phyloP scores from a whole-genome alignment of 2,888 invertebrate genomes.

The Coenonympha arcania region DNA sequence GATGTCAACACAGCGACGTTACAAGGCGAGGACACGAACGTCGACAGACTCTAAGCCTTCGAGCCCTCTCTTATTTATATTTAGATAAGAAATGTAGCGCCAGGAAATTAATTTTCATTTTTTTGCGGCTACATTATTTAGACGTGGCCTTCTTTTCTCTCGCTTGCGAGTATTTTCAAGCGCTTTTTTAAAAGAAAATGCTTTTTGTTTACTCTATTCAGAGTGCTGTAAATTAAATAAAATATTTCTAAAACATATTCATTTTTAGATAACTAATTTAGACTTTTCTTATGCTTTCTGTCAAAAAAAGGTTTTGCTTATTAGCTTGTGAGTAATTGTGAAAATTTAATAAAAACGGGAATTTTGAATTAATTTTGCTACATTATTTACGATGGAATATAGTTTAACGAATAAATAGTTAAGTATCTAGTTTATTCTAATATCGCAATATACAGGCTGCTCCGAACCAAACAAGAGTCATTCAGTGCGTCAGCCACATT shows the following conservation, averaged over 20 bases:
- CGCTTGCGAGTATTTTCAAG: slow-evolving; percentile 16
- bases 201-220: not conserved
- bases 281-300: too few species aligned
- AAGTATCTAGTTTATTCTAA: not conserved
- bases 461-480: slow-evolving; percentile 40
- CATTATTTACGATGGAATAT: too few species aligned
- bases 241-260: too few species aligned
- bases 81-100: slow-evolving; percentile 49
- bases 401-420: too few species aligned
- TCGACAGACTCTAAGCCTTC: slow-evolving; percentile 63
- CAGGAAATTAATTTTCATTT: slow-evolving; percentile 43
- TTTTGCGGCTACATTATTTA: slow-evolving; percentile 25
- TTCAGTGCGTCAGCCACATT: slow-evolving; percentile 45
- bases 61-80: slow-evolving; percentile 45
- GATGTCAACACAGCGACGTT: slow-evolving; percentile 57
- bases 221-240: too few species aligned
- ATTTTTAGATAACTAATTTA: too few species aligned
- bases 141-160: slow-evolving; percentile 19
- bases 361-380: too few species aligned
- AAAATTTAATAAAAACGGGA: too few species aligned
- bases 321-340: too few species aligned
- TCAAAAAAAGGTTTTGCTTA: too few species aligned
- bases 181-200: slow-evolving; percentile 7
- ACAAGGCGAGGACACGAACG: slow-evolving; percentile 57
- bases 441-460: slow-evolving; percentile 34